Evolutionary conservation across 2,113 vertebrate genomes (phyloP).

Genomic region (Acinonyx jubatus): DNA sequence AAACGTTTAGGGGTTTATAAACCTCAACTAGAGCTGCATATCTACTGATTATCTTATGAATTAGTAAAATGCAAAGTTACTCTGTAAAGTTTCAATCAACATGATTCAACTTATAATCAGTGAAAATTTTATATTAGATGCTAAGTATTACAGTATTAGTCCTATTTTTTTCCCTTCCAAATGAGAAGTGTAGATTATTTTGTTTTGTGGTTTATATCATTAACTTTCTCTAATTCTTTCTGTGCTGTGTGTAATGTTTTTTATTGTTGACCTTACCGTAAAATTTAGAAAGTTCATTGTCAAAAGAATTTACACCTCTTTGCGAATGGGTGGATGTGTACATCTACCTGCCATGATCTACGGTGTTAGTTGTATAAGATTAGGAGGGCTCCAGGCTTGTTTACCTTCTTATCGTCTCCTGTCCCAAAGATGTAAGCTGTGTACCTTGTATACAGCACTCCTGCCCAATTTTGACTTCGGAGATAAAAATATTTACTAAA

Average conservation of each 20-base stretch:
- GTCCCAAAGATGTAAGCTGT: slow-evolving; percentile 56
- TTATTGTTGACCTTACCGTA: slow-evolving; percentile 26
- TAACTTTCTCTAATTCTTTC: slow-evolving; percentile 53
- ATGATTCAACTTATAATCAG: slow-evolving; percentile 27
- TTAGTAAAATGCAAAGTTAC: slow-evolving; percentile 50
- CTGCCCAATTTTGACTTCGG: slow-evolving; percentile 34
- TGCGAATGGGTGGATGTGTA: background rate
- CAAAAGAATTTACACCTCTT: background rate
- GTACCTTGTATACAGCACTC: background rate
- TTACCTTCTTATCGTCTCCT: slow-evolving; percentile 39
- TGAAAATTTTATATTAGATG: slow-evolving; percentile 22
- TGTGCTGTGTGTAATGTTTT: slow-evolving; percentile 40
- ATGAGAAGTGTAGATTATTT: slow-evolving; percentile 31
- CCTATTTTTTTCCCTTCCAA: background rate
- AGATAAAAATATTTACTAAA: slow-evolving; percentile 45
- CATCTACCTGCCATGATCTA: background rate
- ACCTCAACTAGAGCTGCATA: background rate
- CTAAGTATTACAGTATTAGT: slow-evolving; percentile 50
- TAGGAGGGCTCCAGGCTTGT: background rate
- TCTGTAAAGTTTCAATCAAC: slow-evolving; percentile 12
- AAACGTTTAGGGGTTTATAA: background rate
- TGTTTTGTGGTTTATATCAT: slow-evolving; percentile 39
- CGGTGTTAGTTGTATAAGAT: background rate
- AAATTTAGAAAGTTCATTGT: slow-evolving; percentile 41
- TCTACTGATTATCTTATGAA: slow-evolving; percentile 43